Conservation (phyloP, 2,113 vertebrate genomes). For the Xiphias gladius region DNA sequence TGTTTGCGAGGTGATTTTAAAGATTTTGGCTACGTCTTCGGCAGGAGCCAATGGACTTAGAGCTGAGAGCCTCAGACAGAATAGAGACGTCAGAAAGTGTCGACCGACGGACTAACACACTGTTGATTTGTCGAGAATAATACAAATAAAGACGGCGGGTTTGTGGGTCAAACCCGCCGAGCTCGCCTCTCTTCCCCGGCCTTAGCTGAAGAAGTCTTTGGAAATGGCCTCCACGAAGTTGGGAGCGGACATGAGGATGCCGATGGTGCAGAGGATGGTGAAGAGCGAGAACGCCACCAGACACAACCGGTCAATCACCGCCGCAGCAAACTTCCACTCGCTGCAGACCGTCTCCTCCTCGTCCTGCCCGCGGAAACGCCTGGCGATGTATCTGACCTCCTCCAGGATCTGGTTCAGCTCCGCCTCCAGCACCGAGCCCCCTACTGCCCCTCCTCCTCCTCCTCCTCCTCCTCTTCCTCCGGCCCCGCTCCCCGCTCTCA, state of each 20-base stretch:
- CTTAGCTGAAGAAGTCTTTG: slow-evolving; percentile 91
- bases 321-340: slow-evolving; percentile 94
- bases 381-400: slow-evolving; percentile 89
- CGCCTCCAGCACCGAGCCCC: slow-evolving; percentile 61
- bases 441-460: slow-evolving; percentile 74
- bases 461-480: slow-evolving; percentile 55
- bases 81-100: too few relatives aligned
- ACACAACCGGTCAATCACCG: slow-evolving; percentile 93
- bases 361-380: slow-evolving; percentile 89
- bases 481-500: slow-evolving; percentile 70
- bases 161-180: too few relatives aligned
- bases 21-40: too few relatives aligned
- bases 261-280: slow-evolving; percentile 93
- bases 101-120: too few relatives aligned
- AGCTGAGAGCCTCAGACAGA: too few relatives aligned
- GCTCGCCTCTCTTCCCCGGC: neutral
- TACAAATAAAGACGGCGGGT: too few relatives aligned
- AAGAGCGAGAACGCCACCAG: slow-evolving; percentile 93
- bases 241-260: slow-evolving; percentile 93
- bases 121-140: too few relatives aligned
- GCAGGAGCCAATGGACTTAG: too few relatives aligned
- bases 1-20: too few relatives aligned
- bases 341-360: slow-evolving; percentile 88
- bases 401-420: slow-evolving; percentile 90
- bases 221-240: slow-evolving; percentile 94